Evolutionary conservation across 2,113 vertebrate species (phyloP).

Genomic region (Sula dactylatra): DNA sequence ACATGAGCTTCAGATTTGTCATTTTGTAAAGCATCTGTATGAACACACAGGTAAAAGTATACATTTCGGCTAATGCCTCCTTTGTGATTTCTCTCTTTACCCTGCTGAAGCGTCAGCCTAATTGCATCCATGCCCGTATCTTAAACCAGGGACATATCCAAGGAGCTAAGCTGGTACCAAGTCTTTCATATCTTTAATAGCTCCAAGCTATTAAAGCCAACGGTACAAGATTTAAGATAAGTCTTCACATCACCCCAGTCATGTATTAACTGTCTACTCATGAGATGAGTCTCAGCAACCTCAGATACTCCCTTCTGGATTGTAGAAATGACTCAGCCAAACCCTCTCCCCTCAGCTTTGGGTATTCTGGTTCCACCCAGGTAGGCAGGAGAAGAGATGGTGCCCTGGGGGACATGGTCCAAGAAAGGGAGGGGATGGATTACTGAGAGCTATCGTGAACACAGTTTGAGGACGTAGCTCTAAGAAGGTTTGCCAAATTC

Average conservation of each 20-base stretch:
- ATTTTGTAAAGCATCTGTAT: neutral
- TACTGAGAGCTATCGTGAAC: neutral
- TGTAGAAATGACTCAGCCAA: neutral
- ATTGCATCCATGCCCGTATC: neutral
- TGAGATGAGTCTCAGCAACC: neutral
- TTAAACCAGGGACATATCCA: neutral
- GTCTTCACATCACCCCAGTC: neutral
- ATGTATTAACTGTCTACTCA: neutral
- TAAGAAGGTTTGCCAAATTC: neutral
- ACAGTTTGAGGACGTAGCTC: neutral
- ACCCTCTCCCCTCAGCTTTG: neutral
- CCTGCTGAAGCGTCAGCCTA: neutral
- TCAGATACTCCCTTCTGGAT: neutral
- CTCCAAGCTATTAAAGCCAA: neutral
- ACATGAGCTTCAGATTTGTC: fast-evolving
- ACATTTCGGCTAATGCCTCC: neutral
- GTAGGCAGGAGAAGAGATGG: neutral
- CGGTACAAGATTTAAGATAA: neutral
- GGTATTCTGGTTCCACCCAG: neutral
- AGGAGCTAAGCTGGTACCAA: neutral
- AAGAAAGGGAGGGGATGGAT: neutral
- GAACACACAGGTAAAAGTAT: neutral
- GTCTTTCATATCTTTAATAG: neutral
- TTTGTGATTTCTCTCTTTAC: neutral
- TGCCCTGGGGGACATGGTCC: neutral